A percentile compares a stretch with the other conserved stretches of the same genome.
These are phyloP conservation scores for Hoplias malabaricus DNA, from an alignment of 2,113 vertebrate genomes.

Conservation along the genomic window DNA sequence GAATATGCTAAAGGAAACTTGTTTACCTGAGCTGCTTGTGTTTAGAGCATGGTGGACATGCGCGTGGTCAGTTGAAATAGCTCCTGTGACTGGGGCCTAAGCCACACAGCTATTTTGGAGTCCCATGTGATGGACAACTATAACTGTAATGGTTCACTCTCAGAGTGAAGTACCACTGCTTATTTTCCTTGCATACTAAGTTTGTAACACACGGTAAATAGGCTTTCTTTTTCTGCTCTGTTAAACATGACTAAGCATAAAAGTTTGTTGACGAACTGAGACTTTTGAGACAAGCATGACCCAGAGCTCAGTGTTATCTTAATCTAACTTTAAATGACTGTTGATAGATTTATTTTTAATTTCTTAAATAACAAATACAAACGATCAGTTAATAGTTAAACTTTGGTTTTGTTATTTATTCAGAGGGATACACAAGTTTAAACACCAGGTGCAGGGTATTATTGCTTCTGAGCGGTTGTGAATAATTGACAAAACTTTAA, in stretches of 20 bases:
- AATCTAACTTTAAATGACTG: no score
- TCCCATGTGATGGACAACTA: slow-evolving; percentile 47
- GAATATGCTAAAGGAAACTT: no score
- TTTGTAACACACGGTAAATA: slow-evolving; percentile 28
- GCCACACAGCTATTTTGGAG: slow-evolving; percentile 49
- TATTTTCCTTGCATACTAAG: slow-evolving; percentile 30
- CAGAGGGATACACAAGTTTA: no score
- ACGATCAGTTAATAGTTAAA: no score
- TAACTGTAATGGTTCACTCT: slow-evolving; percentile 37
- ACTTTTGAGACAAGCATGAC: no score
- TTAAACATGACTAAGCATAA: neutral
- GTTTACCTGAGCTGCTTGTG: neutral
- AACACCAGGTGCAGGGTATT: no score
- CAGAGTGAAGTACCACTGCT: neutral
- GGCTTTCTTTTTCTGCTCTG: neutral
- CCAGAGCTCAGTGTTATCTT: no score
- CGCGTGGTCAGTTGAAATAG: slow-evolving; percentile 38
- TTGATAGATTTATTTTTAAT: no score
- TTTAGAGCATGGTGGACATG: slow-evolving; percentile 16
- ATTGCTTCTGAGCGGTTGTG: no score
- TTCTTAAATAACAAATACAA: no score
- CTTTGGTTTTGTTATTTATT: no score
- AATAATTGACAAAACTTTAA: no score
- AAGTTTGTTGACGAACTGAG: neutral
- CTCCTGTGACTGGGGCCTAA: slow-evolving; percentile 8